A percentile compares a stretch with the other conserved stretches of the same genome.
Evolutionary conservation across 2,888 invertebrate genomes (phyloP).

Genomic region (Neuroscelio doddi): DNA sequence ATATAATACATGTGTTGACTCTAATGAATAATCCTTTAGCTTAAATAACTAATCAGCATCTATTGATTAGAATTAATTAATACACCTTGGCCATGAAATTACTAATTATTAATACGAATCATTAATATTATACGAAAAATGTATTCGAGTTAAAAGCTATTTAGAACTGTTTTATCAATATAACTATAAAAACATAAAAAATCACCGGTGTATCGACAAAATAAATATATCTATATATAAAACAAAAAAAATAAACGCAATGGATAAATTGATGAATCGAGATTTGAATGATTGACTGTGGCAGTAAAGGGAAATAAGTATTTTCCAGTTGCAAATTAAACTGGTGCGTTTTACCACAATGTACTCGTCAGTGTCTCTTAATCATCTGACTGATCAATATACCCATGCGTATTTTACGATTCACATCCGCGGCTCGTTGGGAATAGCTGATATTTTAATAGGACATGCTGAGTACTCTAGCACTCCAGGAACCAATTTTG

Average conservation of each 20-base stretch:
- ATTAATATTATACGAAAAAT: too few species aligned
- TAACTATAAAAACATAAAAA: too few species aligned
- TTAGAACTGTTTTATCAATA: too few species aligned
- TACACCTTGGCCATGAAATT: not conserved
- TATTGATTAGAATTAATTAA: conserved; percentile 11
- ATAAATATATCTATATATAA: not conserved
- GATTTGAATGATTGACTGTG: conserved; percentile 34
- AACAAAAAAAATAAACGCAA: conserved; percentile 6
- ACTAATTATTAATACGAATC: not conserved
- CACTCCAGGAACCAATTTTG: conserved; percentile 15
- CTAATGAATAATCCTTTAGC: conserved; percentile 17
- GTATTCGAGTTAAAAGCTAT: too few species aligned
- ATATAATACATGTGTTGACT: conserved; percentile 36
- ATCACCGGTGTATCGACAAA: not conserved
- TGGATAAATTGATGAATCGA: conserved; percentile 35
- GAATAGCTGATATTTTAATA: conserved; percentile 24
- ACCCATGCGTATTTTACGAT: conserved; percentile 25
- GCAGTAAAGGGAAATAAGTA: conserved; percentile 39
- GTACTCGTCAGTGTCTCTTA: conserved; percentile 36
- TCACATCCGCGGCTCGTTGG: conserved; percentile 10
- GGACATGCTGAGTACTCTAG: conserved; percentile 21
- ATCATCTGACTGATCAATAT: conserved; percentile 42
- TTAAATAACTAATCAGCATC: conserved; percentile 34
- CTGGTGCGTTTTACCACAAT: conserved; percentile 36
- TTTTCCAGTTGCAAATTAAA: conserved; percentile 39